Conservation (phyloP, 2,888 invertebrate species). For the Prosapia bicincta region DNA sequence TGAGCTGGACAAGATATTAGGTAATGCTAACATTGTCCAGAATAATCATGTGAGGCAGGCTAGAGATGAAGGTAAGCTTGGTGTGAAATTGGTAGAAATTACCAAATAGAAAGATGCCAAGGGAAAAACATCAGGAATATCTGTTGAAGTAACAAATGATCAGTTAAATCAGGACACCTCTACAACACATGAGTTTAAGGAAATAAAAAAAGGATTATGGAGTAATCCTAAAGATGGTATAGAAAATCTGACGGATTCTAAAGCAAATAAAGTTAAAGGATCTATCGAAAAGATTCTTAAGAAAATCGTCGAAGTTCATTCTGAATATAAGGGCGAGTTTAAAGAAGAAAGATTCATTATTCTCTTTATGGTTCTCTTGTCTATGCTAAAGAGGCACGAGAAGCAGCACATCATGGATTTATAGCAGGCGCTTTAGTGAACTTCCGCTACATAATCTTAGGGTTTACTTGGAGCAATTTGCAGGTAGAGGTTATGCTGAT, state of each 20-base stretch:
- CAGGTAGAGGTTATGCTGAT: too few species aligned
- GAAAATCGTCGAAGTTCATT: not conserved
- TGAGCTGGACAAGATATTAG: not conserved
- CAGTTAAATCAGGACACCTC: not conserved
- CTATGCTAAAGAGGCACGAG: not conserved
- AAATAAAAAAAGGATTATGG: not conserved
- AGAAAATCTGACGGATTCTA: not conserved
- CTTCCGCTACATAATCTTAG: not conserved
- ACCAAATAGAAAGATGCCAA: not conserved
- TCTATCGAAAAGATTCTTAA: not conserved
- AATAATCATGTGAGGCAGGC: not conserved
- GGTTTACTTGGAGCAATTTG: not conserved
- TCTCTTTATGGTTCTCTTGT: too few species aligned
- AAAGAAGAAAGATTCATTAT: not conserved
- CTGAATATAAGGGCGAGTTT: not conserved
- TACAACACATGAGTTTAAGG: not conserved
- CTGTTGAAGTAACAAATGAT: not conserved
- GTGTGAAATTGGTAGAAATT: not conserved
- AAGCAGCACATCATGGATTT: not conserved
- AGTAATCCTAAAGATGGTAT: not conserved
- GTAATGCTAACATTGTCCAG: not conserved
- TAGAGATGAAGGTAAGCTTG: not conserved
- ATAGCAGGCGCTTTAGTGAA: not conserved
- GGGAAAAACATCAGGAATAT: not conserved
- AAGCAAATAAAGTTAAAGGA: not conserved